Conservation (phyloP, 23 tunicate genomes). For the Ascidia mentula region DNA sequence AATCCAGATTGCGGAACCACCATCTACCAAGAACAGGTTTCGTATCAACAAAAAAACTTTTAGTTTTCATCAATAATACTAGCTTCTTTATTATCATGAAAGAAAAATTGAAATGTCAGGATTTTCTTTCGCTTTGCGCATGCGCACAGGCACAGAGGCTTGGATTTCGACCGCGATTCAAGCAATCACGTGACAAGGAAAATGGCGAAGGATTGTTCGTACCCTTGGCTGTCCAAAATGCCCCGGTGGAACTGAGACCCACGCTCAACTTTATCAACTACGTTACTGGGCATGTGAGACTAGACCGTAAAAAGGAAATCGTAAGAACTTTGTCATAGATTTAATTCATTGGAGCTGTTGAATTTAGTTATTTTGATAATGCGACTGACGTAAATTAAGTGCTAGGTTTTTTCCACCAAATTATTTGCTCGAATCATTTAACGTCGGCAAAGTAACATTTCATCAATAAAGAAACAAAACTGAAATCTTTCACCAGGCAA, state of each 20-base stretch:
- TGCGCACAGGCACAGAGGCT: not conserved
- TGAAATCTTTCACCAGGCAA: not conserved
- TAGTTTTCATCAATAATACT: too few relatives aligned
- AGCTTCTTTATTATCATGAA: too few relatives aligned
- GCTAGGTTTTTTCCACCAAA: not conserved
- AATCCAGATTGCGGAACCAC: too few relatives aligned
- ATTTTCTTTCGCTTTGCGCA: too few relatives aligned
- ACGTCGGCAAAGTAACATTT: too few relatives aligned
- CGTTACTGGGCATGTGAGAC: not conserved
- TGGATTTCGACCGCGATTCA: not conserved
- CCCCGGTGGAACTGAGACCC: not conserved
- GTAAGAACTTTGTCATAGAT: not conserved
- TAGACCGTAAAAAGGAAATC: not conserved
- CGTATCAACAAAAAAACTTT: too few relatives aligned
- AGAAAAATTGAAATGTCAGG: too few relatives aligned
- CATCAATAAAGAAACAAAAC: too few relatives aligned
- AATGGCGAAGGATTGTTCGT: not conserved
- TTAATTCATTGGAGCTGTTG: not conserved
- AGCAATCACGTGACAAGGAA: not conserved
- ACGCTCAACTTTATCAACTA: not conserved
- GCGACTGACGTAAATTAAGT: not conserved
- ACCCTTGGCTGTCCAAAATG: not conserved
- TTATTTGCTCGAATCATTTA: not conserved
- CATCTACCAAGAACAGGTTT: too few relatives aligned
- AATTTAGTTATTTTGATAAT: not conserved